phyloP scores from a whole-genome alignment of 1,140 invertebrate species.

The silkworm (Bombyx mori) region ASM3026992v2 NC_085111.1:12010501-12011000 shows the following conservation, averaged over 20 bases:
- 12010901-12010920: slow-evolving; percentile 48
- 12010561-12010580: too few relatives aligned
- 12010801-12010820: slow-evolving; percentile 51
- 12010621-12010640: too few relatives aligned
- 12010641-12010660: too few relatives aligned
- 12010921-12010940: slow-evolving; percentile 38
- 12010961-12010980: too few relatives aligned
- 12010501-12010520: too few relatives aligned
- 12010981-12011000: too few relatives aligned
- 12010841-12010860: slow-evolving; percentile 12
- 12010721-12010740: slow-evolving; percentile 15
- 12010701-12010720: slow-evolving; percentile 23
- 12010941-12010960: slow-evolving; percentile 6
- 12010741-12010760: slow-evolving; percentile 37
- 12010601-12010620: too few relatives aligned
- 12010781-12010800: slow-evolving; percentile 55
- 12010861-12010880: slow-evolving; percentile 29
- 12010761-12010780: slow-evolving; percentile 56
- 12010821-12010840: slow-evolving; percentile 19
- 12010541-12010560: too few relatives aligned
- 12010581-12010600: too few relatives aligned
- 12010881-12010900: slow-evolving; percentile 46
- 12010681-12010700: slow-evolving; percentile 9
- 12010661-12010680: not conserved
- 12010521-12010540: too few relatives aligned